Base-by-base conservation (phyloP, 2,113 vertebrate genomes). In the Gallinago undulata region DNA sequence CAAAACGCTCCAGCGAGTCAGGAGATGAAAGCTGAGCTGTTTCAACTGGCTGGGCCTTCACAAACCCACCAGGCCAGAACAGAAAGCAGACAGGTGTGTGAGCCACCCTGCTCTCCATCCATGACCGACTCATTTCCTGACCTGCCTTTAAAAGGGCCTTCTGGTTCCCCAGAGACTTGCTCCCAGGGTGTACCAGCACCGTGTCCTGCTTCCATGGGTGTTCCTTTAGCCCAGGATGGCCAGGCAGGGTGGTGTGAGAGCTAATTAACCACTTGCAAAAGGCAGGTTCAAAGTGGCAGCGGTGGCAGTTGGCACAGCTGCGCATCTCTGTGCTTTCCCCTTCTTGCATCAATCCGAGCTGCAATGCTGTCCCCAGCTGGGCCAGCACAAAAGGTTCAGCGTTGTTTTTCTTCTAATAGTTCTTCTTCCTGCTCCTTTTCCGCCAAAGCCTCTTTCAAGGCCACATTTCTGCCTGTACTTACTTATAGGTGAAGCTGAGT, bases 1-100 rank as follows among this genome's bases (percentile, higher is more conserved):
- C 90, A 96, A 91, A 96, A 94, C 89, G 80, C 89, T 96, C 94
- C 87, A 92, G 73, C 2, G 11, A 85, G 59, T 85, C 80, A 69
- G 85, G 80, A 96, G 94, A 76, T 91, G 81, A 94, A 96, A 95
- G 70, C 68, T 1, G 3, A 88, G 31, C 72, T 69, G 89, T 84
- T 94, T 87, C 0, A 0, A 67, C 50, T 84, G 69, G 33, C 85
- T 91, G 87, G 24, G 63, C 55, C 67, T 93, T 97, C 92, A 91
- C 50, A 81, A 92, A 93, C 30, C 37, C 39, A 57, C 27, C 56
- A 51, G 86, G 68, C 77, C 92, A 86, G 92, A 94, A 77, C 87
- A 87, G 81, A 95, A 79, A 76, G 80, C 85, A 89, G 88, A 55
- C 50, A 73, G 57, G 78, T 83, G 18, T 66, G 76, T 64, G 84